Evolutionary conservation across 1,140 invertebrate species (phyloP).

Genomic region (Camponotus vicinus): DNA sequence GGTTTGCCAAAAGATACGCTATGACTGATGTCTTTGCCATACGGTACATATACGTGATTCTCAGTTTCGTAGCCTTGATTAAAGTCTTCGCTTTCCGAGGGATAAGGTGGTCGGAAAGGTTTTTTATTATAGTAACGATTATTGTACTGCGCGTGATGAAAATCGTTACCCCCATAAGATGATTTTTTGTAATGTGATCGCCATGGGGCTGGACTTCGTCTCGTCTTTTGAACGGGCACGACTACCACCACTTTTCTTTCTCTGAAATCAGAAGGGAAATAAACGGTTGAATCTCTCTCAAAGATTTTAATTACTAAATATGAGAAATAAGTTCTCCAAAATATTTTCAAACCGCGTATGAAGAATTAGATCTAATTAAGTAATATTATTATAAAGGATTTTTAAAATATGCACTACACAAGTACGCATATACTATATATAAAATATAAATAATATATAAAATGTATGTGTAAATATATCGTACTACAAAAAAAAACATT

Average conservation of each 20-base stretch:
- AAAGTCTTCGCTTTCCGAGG: slow-evolving; percentile 79
- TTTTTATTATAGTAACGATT: slow-evolving; percentile 46
- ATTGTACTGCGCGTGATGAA: slow-evolving; percentile 35
- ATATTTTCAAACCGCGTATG: neutral
- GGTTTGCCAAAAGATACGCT: slow-evolving; percentile 78
- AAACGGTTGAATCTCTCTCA: neutral
- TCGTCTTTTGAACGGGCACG: slow-evolving; percentile 73
- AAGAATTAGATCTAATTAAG: too few relatives aligned
- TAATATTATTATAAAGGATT: too few relatives aligned
- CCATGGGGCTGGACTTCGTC: slow-evolving; percentile 72
- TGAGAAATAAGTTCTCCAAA: neutral
- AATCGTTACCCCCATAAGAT: slow-evolving; percentile 22
- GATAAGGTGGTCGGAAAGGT: slow-evolving; percentile 48
- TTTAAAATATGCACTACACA: too few relatives aligned
- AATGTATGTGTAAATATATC: too few relatives aligned
- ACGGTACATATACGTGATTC: slow-evolving; percentile 77
- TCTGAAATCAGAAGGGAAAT: slow-evolving; percentile 58
- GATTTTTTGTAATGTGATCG: slow-evolving; percentile 64
- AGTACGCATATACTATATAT: too few relatives aligned
- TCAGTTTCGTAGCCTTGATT: slow-evolving; percentile 76
- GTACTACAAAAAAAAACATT: too few relatives aligned
- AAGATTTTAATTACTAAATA: neutral
- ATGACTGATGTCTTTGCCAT: slow-evolving; percentile 78
- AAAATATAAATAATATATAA: too few relatives aligned
- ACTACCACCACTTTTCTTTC: slow-evolving; percentile 79